Conservation (phyloP, 2,888 invertebrate species). For the Griposia aprilina region DNA sequence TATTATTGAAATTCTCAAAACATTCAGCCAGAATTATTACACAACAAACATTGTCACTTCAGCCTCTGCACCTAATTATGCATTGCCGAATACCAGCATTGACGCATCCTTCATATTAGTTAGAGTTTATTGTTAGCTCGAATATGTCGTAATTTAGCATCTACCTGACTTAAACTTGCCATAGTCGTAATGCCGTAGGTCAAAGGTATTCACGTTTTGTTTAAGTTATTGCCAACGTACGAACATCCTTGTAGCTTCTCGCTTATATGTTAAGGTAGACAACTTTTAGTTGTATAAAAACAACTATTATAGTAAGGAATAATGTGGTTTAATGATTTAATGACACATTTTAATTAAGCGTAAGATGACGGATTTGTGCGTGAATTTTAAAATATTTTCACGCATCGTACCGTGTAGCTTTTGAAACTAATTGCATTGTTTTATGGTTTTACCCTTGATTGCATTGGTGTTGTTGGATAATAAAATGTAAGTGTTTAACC, state of each 20-base stretch:
- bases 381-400: conserved; percentile 38
- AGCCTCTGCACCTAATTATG: conserved; percentile 34
- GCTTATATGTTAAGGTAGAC: conserved; percentile 82
- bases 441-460: conserved; percentile 12
- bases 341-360: conserved; percentile 44
- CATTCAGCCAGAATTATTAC: conserved; percentile 5
- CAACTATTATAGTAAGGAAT: conserved; percentile 51
- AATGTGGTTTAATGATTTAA: conserved; percentile 53
- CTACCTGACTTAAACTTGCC: conserved; percentile 59
- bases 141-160: conserved; percentile 66
- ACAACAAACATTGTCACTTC: conserved; percentile 28
- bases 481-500: conserved; percentile 8
- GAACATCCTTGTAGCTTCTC: conserved; percentile 75
- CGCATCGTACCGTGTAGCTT: not conserved
- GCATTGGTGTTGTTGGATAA: not conserved
- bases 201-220: conserved; percentile 85
- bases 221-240: conserved; percentile 78
- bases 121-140: conserved; percentile 60
- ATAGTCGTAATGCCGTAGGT: conserved; percentile 74
- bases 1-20: conserved; percentile 2
- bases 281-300: conserved; percentile 78
- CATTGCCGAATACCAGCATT: conserved; percentile 42
- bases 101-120: conserved; percentile 54
- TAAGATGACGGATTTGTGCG: conserved; percentile 16
- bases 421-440: conserved; percentile 34